These are phyloP conservation scores for Osmerus eperlanus DNA, from an alignment of 2,113 vertebrate genomes.

Conservation along the genomic window DNA sequence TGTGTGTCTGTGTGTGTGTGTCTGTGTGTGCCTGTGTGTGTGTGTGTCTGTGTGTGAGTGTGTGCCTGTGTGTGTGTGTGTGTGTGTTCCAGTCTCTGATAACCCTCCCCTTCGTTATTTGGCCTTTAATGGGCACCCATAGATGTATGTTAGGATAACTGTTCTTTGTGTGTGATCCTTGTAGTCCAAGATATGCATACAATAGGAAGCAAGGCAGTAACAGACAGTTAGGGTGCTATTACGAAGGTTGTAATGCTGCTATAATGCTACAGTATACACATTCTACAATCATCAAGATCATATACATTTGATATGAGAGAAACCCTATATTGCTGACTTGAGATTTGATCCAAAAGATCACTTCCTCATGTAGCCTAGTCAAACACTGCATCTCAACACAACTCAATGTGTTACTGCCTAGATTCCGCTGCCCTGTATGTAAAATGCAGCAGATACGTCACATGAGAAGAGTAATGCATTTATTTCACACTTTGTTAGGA, in stretches of 20 bases:
- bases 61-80: conserved; percentile 7
- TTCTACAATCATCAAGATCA: too few relatives aligned
- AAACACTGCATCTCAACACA: too few relatives aligned
- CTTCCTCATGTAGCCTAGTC: too few relatives aligned
- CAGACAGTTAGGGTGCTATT: background rate
- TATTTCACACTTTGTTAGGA: too few relatives aligned
- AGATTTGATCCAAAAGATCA: too few relatives aligned
- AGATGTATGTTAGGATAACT: conserved; percentile 29
- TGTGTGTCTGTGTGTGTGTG: too few relatives aligned
- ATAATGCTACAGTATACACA: background rate
- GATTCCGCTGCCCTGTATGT: too few relatives aligned
- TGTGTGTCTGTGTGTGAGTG: conserved; percentile 8
- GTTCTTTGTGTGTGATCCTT: conserved; percentile 3
- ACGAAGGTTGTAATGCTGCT: conserved; percentile 13
- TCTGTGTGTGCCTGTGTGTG: background rate
- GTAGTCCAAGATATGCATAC: conserved; percentile 20
- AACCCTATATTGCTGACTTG: too few relatives aligned
- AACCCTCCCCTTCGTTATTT: background rate
- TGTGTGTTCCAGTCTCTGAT: background rate
- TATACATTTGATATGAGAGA: too few relatives aligned
- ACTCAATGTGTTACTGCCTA: too few relatives aligned
- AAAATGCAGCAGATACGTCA: too few relatives aligned
- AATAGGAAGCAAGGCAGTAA: conserved; percentile 27
- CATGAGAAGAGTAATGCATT: too few relatives aligned
- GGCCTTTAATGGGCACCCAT: conserved; percentile 37